These are phyloP conservation scores for Labeo calbasu DNA, from an alignment of 2,797 vertebrate species.

Conservation along the genomic window DNA sequence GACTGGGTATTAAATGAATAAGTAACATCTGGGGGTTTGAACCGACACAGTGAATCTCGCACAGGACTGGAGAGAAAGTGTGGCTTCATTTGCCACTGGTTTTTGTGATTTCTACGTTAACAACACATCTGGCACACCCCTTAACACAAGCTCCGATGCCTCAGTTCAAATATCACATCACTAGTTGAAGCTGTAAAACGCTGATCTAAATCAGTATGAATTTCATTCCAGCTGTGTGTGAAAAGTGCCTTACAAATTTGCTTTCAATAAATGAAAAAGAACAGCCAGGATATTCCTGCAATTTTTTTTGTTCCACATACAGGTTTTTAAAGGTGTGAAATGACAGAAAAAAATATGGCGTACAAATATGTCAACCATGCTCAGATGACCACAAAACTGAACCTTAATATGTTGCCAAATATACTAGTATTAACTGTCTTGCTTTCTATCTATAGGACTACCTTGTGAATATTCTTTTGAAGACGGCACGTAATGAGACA, in stretches of 20 bases:
- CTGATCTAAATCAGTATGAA: not conserved
- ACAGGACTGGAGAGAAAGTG: too few relatives aligned
- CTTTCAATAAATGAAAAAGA: not conserved
- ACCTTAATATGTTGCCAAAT: not conserved
- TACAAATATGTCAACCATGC: not conserved
- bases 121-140: too few relatives aligned
- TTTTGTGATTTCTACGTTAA: too few relatives aligned
- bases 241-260: not conserved
- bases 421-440: not conserved
- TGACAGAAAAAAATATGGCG: too few relatives aligned
- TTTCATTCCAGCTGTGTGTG: not conserved
- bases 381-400: not conserved
- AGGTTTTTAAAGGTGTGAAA: not conserved
- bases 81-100: too few relatives aligned
- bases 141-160: too few relatives aligned
- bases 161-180: too few relatives aligned
- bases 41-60: too few relatives aligned
- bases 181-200: too few relatives aligned
- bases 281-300: not conserved
- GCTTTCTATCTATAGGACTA: conserved; percentile 77
- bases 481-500: conserved; percentile 90
- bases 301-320: not conserved
- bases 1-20: too few relatives aligned
- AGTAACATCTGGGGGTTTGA: too few relatives aligned
- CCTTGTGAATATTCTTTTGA: conserved; percentile 90